Evolutionary conservation across 2,797 vertebrate species (phyloP).

Genomic region (Sphenodon punctatus): DNA sequence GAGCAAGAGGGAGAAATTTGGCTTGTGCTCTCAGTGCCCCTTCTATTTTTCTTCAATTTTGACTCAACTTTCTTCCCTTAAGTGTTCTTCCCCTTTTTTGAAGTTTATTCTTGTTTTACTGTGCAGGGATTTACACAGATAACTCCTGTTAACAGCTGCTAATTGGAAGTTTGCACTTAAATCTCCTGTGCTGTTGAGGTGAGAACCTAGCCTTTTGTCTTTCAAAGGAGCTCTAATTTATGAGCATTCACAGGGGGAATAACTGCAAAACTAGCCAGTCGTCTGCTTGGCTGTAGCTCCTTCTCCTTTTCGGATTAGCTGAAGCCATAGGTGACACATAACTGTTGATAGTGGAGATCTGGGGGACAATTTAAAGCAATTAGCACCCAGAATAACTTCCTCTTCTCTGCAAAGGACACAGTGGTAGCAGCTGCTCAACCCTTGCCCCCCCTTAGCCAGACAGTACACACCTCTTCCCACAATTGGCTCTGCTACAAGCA

Average conservation of each 20-base stretch:
- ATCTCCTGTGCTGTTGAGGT: slow-evolving; percentile 24
- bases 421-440: too few species aligned
- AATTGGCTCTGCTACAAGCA: too few species aligned
- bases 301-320: neutral
- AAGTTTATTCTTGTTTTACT: slow-evolving; percentile 18
- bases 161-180: slow-evolving; percentile 24
- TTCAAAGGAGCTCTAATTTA: slow-evolving; percentile 13
- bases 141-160: slow-evolving; percentile 20
- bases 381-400: too few species aligned
- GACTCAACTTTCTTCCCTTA: neutral
- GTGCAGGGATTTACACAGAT: neutral
- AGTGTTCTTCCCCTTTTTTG: neutral
- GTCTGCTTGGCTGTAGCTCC: neutral
- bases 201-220: neutral
- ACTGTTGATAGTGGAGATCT: too few species aligned
- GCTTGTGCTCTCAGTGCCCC: neutral
- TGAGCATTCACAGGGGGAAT: neutral
- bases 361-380: too few species aligned
- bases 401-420: too few species aligned
- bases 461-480: too few species aligned
- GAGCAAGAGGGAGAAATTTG: too few species aligned
- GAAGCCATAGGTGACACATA: too few species aligned
- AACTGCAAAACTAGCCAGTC: neutral
- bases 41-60: neutral
- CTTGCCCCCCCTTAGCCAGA: too few species aligned